Base-by-base conservation (phyloP, 2,113 vertebrate species). In the Microtus oregoni region DNA sequence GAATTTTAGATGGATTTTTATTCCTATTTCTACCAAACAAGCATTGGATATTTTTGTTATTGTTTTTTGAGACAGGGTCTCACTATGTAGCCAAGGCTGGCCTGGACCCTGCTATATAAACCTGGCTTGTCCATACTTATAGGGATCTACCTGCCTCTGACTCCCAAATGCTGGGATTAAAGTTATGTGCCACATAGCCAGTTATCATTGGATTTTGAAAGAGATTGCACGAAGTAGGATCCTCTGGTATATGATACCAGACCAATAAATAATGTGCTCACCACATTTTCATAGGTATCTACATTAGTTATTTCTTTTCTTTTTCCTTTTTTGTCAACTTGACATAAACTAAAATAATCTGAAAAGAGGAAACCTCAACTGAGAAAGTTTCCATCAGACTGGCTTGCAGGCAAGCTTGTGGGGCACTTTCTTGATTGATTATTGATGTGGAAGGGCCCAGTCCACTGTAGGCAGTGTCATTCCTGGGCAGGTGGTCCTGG, bases 201-300 rank as follows among this genome's bases (percentile, higher is more conserved):
- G 50, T 50, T 12, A 50, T 50, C 50, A 50, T 50, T 12, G 50
- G 17, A 35, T n/a, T 79, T 79, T 52, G 50, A 22, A 22, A 79
- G 50, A 32, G 77, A 79, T 12, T 55, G 30, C 32, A 55, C n/a
- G 32, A 82, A 61, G 82, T 61, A 7, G 87, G 88, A 94, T 61
- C 52, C 85, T 77, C 63, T 78, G 5, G 4, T 83, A 24, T 41
- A 20, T 90, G 83, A 94, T 35, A 50, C 17, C 65, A 5, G 38
- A 17, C 19, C 70, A 65, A 93, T 26, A 70, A 26, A n/a, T 91
- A 92, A 52, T 20, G 38, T 82, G 67, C 82, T 86, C 28, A 50
- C 35, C 5, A 7, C 82, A 92, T 92, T 87, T 95, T 90, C 67
- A 82, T 38, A 93, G 81, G 58, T 32, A 65, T 22, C 50, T 79